Base-by-base conservation (phyloP, 1,140 invertebrate species). In the Aradophagus sp. region DNA sequence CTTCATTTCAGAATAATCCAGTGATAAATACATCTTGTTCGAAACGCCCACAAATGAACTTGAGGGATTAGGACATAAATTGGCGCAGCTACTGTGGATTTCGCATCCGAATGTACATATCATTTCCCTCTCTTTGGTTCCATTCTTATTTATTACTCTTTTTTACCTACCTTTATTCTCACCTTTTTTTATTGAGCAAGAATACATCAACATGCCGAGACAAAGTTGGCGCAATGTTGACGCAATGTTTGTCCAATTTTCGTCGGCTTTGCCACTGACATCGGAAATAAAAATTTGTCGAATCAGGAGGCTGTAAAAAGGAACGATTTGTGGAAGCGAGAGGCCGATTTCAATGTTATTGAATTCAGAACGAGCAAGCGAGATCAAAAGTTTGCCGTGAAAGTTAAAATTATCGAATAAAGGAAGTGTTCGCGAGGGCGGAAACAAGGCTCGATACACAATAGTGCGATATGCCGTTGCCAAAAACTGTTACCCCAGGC, bases 331-430 rank as follows among this genome's bases (percentile, higher is more conserved):
- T 53, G 13, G 38, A 36, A 58, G 35, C 11, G 16, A 39, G 36
- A 31, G n/a, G n/a, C n/a, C 38, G 53, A 67, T 67, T 67, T 67
- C 63, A 67, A 67, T 62, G 56, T 69, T 69, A 69, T 69, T 69
- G 66, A 62, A 69, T 69, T 69, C 42, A 62, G 45, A 69, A 62
- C 56, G 58, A 58, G 53, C 53, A 15, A 29, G 19, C 31, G 16
- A 56, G 56, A 69, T 69, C 65, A 61, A 68, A 61, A n/a, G 65
- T 68, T 68, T 68, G 48, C 20, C 45, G 65, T 39, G 66, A 53
- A 69, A 62, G 56, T 62, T 56, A 29, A 27, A 70, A 70, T 70
- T 44, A 62, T 61, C 65, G 55, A 50, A 55, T 41, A 52, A 70
- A 70, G 63, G 50, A 45, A 52, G 56, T 12, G 29, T 50, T 27